Percentiles rank a stretch among this genome's conserved stretches.
Evolutionary conservation across 2,888 invertebrate genomes (phyloP).

Genomic region (Aethes cnicana): DNA sequence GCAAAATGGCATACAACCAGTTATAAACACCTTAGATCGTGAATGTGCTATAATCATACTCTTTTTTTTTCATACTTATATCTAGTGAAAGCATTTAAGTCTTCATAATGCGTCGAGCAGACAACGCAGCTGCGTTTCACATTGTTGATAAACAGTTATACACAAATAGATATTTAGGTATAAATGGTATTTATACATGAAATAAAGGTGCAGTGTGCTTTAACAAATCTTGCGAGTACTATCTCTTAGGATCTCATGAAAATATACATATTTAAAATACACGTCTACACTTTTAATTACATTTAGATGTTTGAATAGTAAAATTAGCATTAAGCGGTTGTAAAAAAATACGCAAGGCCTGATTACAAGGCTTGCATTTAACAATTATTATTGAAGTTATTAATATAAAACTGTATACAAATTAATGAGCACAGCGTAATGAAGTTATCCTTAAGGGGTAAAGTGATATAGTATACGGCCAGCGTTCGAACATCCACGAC

Average conservation of each 20-base stretch:
- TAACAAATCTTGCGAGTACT: too few species aligned
- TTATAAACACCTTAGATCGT: constrained; percentile 20
- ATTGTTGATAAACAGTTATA: background rate
- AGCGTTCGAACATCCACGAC: constrained; percentile 38
- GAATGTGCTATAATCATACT: constrained; percentile 20
- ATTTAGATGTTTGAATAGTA: constrained; percentile 12
- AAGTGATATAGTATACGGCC: constrained; percentile 34
- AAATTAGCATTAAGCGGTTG: constrained; percentile 4
- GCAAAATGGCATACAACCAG: constrained; percentile 22
- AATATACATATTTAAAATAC: background rate
- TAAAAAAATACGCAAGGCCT: background rate
- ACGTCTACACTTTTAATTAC: constrained; percentile 6
- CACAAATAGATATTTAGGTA: constrained; percentile 11
- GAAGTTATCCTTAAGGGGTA: constrained; percentile 38
- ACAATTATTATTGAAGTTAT: too few species aligned
- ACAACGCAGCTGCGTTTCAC: constrained; percentile 23
- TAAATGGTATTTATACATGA: constrained; percentile 4
- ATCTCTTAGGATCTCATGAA: background rate
- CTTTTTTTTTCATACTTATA: background rate
- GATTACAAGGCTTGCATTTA: too few species aligned
- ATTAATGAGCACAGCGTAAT: background rate
- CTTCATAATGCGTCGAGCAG: background rate
- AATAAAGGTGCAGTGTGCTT: constrained; percentile 19
- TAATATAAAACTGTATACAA: too few species aligned
- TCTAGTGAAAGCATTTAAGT: background rate